These are phyloP conservation scores for Cassiopea andromeda DNA, from an alignment of 30 jellyfish, hydroid and myxozoan genomes.

Conservation along the genomic window DNA sequence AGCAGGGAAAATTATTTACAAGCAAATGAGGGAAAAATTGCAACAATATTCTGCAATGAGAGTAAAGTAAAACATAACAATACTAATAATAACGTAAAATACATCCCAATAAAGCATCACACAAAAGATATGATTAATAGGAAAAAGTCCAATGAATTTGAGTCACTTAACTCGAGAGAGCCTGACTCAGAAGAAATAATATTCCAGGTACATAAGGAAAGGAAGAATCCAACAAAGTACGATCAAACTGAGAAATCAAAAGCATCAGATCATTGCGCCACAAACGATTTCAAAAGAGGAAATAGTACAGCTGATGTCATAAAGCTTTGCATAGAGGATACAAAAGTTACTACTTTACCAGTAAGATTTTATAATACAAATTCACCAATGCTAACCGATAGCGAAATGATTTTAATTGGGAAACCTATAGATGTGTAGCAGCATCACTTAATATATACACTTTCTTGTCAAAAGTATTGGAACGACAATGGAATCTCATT, in stretches of 20 bases:
- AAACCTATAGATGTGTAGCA: conserved; percentile 23
- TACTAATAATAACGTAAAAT: neutral
- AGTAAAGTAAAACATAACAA: neutral
- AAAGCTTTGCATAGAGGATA: too few species aligned
- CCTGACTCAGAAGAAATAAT: conserved; percentile 16
- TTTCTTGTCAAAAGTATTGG: too few species aligned
- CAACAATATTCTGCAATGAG: conserved; percentile 33
- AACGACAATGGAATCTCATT: too few species aligned
- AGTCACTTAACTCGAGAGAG: neutral
- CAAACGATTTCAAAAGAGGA: conserved; percentile 22
- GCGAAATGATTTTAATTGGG: conserved; percentile 9
- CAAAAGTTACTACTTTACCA: neutral
- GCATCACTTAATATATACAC: too few species aligned
- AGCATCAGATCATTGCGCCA: neutral
- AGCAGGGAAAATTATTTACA: neutral
- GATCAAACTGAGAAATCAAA: neutral
- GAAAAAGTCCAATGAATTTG: neutral
- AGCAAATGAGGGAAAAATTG: conserved; percentile 18
- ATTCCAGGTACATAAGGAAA: neutral
- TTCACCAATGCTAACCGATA: neutral
- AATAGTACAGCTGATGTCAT: too few species aligned
- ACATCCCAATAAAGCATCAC: neutral
- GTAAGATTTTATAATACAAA: conserved; percentile 34
- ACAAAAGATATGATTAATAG: neutral
- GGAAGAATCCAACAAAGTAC: neutral